Conservation (phyloP, 1,140 invertebrate species). For the Galleria mellonella region DNA sequence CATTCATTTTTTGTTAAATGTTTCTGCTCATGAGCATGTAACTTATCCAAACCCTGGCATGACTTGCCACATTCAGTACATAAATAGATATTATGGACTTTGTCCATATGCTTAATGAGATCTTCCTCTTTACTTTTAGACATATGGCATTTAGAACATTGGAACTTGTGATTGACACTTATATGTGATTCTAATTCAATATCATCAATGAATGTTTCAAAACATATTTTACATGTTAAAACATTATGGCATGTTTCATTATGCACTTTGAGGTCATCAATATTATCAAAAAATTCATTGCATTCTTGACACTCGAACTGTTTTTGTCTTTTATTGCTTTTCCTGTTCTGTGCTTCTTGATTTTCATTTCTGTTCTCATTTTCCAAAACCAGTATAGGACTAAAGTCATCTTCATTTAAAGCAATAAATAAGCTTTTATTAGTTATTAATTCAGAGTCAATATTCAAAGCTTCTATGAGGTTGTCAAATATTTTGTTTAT, state of each 20-base stretch:
- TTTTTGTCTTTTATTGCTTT: slow-evolving; percentile 6
- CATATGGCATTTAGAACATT: slow-evolving; percentile 37
- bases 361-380: slow-evolving; percentile 20
- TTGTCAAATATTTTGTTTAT: slow-evolving; percentile 37
- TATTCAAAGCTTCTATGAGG: slow-evolving; percentile 22
- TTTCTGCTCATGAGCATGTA: slow-evolving; percentile 46
- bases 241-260: slow-evolving; percentile 28
- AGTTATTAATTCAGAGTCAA: slow-evolving; percentile 16
- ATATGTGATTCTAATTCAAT: slow-evolving; percentile 28
- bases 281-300: slow-evolving; percentile 22
- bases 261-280: slow-evolving; percentile 29
- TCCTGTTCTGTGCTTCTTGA: slow-evolving; percentile 6
- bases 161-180: slow-evolving; percentile 21
- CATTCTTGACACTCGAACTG: slow-evolving; percentile 30
- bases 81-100: slow-evolving; percentile 28
- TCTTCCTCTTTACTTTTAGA: slow-evolving; percentile 25
- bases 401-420: slow-evolving; percentile 27
- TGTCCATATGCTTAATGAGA: slow-evolving; percentile 32
- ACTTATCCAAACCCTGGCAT: slow-evolving; percentile 35
- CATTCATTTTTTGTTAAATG: slow-evolving; percentile 39
- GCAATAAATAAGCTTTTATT: slow-evolving; percentile 30
- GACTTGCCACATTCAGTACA: slow-evolving; percentile 53
- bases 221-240: slow-evolving; percentile 42
- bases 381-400: slow-evolving; percentile 31
- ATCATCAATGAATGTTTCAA: slow-evolving; percentile 29